phyloP scores from a whole-genome alignment of 2,888 invertebrate species.

The Iphiclides podalirius region DNA sequence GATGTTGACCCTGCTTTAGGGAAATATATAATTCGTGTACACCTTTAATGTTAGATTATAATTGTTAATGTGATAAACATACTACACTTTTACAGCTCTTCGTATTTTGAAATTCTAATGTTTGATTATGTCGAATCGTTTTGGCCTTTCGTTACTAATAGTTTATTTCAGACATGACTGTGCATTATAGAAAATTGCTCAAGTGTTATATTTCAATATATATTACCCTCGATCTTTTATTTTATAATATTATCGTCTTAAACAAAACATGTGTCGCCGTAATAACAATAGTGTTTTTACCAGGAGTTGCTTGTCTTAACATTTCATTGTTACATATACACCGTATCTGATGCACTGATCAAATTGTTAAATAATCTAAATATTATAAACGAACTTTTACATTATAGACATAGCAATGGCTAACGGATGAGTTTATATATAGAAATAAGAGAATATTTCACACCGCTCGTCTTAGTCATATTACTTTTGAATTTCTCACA shows the following conservation, averaged over 20 bases:
- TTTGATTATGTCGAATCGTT: slow-evolving; percentile 52
- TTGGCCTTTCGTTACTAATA: slow-evolving; percentile 71
- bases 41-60: slow-evolving; percentile 63
- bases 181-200: slow-evolving; percentile 73
- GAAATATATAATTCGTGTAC: slow-evolving; percentile 56
- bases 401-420: slow-evolving; percentile 11
- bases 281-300: neutral
- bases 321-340: slow-evolving; percentile 46
- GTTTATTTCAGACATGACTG: slow-evolving; percentile 56
- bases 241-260: neutral
- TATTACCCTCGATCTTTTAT: slow-evolving; percentile 31
- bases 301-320: slow-evolving; percentile 8
- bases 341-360: slow-evolving; percentile 36
- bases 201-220: slow-evolving; percentile 59
- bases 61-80: slow-evolving; percentile 67
- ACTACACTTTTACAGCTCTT: slow-evolving; percentile 62
- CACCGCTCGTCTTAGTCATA: slow-evolving; percentile 7
- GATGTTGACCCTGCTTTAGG: slow-evolving; percentile 67
- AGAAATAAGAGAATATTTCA: slow-evolving; percentile 4
- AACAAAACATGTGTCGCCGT: neutral
- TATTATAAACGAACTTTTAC: slow-evolving; percentile 24
- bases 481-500: slow-evolving; percentile 13
- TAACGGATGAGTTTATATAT: slow-evolving; percentile 18
- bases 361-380: slow-evolving; percentile 30
- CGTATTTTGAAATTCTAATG: slow-evolving; percentile 57